These are phyloP conservation scores for Pachliopta kotzebuea DNA, from an alignment of 2,888 invertebrate species.

Conservation along the genomic window DNA sequence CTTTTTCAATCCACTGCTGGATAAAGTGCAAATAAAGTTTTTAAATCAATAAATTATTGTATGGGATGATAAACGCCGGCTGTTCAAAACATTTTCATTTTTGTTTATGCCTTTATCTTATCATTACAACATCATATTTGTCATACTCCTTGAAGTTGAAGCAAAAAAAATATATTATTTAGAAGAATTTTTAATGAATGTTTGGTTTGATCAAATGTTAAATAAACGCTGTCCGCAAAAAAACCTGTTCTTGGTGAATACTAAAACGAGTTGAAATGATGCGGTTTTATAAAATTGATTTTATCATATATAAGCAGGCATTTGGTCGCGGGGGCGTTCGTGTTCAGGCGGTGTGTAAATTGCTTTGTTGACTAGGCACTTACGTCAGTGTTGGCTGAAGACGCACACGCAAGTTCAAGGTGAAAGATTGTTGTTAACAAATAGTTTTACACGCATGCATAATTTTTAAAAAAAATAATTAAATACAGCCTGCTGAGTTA, in stretches of 20 bases:
- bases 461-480: no score
- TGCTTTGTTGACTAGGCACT: conserved; percentile 64
- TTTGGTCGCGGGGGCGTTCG: conserved; percentile 46
- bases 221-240: conserved; percentile 1
- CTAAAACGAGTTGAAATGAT: not conserved
- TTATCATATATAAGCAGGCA: conserved; percentile 27
- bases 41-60: not conserved
- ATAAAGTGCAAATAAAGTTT: no score
- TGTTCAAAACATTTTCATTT: conserved; percentile 1
- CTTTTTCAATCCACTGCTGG: no score
- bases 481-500: no score
- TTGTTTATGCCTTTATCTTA: conserved; percentile 10
- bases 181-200: no score
- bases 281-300: conserved; percentile 20
- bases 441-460: conserved; percentile 34
- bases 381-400: conserved; percentile 62
- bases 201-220: not conserved
- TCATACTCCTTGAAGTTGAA: not conserved
- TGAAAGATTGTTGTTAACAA: conserved; percentile 36
- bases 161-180: not conserved
- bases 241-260: conserved; percentile 13
- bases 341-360: conserved; percentile 60
- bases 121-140: conserved; percentile 1
- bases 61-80: not conserved
- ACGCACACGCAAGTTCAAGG: conserved; percentile 70